Evolutionary conservation across 2,888 invertebrate genomes (phyloP).

Genomic region (Epinotia brunnichana): DNA sequence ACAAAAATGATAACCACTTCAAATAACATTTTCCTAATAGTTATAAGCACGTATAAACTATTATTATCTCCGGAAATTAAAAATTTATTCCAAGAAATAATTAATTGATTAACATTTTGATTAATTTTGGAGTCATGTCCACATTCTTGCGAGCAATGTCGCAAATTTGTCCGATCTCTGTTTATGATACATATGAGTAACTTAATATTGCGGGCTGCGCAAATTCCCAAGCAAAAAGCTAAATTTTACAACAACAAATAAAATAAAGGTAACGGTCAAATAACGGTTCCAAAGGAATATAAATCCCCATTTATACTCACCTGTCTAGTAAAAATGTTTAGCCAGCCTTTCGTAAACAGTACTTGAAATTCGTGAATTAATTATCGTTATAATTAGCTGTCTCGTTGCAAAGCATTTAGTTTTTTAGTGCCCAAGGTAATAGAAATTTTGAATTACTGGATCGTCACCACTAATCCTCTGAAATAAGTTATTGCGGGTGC

Average conservation of each 20-base stretch:
- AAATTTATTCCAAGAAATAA: too few relatives aligned
- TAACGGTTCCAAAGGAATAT: not conserved
- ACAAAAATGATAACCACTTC: too few relatives aligned
- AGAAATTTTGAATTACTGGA: not conserved
- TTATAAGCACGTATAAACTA: too few relatives aligned
- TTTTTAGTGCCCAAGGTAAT: not conserved
- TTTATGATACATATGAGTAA: too few relatives aligned
- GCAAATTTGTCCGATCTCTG: too few relatives aligned
- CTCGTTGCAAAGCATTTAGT: not conserved
- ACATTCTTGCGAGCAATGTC: too few relatives aligned
- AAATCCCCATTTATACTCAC: not conserved
- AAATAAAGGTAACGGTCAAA: not conserved
- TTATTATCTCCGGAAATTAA: too few relatives aligned
- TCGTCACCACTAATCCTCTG: not conserved
- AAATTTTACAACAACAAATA: not conserved
- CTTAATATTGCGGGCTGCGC: not conserved
- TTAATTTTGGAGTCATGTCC: too few relatives aligned
- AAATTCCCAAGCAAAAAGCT: not conserved
- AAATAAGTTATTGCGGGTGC: too few relatives aligned
- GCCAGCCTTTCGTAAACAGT: not conserved
- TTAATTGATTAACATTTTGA: too few relatives aligned
- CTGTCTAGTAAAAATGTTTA: not conserved
- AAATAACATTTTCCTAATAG: too few relatives aligned
- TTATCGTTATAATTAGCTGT: not conserved
- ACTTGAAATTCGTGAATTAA: not conserved